Percentiles rank a stretch among this genome's conserved stretches.
These are phyloP conservation scores for Dryococelus australis DNA, from an alignment of 2,888 invertebrate genomes.

Conservation along the genomic window DNA sequence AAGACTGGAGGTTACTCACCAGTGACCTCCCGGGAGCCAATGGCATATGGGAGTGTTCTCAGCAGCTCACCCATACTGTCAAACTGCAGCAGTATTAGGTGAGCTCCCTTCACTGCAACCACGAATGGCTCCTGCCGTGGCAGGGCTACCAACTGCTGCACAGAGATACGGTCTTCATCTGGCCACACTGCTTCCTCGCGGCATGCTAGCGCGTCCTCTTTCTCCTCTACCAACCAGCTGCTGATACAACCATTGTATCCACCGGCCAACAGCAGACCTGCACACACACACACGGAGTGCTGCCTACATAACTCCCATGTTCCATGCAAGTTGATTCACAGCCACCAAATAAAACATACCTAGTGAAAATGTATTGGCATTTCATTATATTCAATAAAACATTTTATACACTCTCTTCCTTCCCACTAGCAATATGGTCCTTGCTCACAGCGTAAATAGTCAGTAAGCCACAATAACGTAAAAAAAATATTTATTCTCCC, in stretches of 20 bases:
- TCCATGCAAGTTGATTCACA: too few species aligned
- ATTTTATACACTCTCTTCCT: too few species aligned
- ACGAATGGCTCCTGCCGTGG: not conserved
- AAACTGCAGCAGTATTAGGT: not conserved
- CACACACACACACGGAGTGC: not conserved
- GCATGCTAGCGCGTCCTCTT: not conserved
- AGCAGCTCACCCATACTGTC: not conserved
- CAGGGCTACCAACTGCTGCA: not conserved
- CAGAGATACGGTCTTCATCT: not conserved
- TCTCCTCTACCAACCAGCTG: not conserved
- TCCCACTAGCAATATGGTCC: too few species aligned
- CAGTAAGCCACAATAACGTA: too few species aligned
- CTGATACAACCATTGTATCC: constrained; percentile 3
- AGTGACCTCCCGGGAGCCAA: not conserved
- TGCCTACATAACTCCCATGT: too few species aligned
- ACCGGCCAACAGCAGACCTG: constrained; percentile 5
- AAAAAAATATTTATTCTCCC: too few species aligned
- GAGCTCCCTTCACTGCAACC: constrained; percentile 4
- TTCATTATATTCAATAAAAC: too few species aligned
- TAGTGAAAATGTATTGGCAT: too few species aligned
- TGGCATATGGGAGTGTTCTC: not conserved
- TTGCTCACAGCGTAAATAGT: too few species aligned
- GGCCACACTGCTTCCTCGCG: not conserved
- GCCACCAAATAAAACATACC: too few species aligned
- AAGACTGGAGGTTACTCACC: not conserved